phyloP scores from a whole-genome alignment of 2,797 vertebrate genomes.

The Myripristis murdjan region DNA sequence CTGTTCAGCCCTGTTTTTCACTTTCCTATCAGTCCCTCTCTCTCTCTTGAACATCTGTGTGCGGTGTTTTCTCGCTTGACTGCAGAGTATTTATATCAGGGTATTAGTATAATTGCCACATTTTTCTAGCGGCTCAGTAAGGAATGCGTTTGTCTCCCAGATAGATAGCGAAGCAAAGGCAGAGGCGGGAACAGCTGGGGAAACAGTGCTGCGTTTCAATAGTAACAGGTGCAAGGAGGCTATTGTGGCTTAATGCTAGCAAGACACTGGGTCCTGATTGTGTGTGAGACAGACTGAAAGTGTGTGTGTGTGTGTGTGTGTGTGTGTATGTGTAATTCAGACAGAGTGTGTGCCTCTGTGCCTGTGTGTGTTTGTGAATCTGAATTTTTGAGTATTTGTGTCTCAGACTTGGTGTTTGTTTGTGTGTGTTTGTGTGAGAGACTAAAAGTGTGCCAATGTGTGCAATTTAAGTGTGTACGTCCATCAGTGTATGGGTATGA shows the following conservation, averaged over 20 bases:
- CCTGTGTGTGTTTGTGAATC: neutral
- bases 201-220: slow-evolving; percentile 25
- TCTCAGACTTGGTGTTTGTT: neutral
- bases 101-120: slow-evolving; percentile 71
- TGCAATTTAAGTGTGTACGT: too few relatives aligned
- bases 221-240: slow-evolving; percentile 52
- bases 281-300: slow-evolving; percentile 1
- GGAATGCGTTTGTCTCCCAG: slow-evolving; percentile 38
- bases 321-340: slow-evolving; percentile 17
- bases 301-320: slow-evolving; percentile 15
- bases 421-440: neutral
- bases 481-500: too few relatives aligned
- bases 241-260: slow-evolving; percentile 13
- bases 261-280: slow-evolving; percentile 33
- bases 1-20: neutral
- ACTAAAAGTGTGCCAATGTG: neutral
- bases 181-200: slow-evolving; percentile 45
- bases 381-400: neutral
- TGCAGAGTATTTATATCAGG: slow-evolving; percentile 63
- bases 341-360: neutral
- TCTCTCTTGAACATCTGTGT: slow-evolving; percentile 70
- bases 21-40: neutral
- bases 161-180: slow-evolving; percentile 18
- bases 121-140: slow-evolving; percentile 42
- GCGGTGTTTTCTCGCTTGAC: slow-evolving; percentile 42